Evolutionary conservation across 2,888 invertebrate species (phyloP).

Genomic region (Hyles lineata): DNA sequence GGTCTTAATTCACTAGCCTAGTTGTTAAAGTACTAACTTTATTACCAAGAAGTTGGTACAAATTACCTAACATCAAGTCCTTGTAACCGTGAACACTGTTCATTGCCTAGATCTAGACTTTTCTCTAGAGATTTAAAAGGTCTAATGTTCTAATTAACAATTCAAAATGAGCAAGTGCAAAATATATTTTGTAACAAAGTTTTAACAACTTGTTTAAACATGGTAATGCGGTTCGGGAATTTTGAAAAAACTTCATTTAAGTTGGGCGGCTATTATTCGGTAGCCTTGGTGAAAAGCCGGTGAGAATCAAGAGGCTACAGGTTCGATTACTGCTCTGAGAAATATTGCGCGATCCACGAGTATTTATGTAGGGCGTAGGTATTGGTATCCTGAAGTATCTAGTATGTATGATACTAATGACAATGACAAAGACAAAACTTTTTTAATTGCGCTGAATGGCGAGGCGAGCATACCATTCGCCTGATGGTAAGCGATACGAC

Average conservation of each 20-base stretch:
- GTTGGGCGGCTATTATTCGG: not conserved
- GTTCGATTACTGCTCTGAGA: no score
- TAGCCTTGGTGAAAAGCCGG: no score
- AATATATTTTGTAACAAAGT: not conserved
- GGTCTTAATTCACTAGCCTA: not conserved
- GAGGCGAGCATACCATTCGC: no score
- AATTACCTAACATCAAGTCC: constrained; percentile 4
- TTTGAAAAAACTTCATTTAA: not conserved
- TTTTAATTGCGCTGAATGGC: no score
- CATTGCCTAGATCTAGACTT: constrained; percentile 9
- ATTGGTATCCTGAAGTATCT: no score
- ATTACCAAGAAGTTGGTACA: not conserved
- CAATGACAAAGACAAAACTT: no score
- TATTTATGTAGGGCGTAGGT: no score
- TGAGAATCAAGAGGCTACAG: no score
- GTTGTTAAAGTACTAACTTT: not conserved
- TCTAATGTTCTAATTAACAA: constrained; percentile 10
- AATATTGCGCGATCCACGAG: no score
- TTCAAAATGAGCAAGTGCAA: not conserved
- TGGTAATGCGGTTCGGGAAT: not conserved
- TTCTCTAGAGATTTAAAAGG: not conserved
- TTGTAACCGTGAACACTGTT: not conserved
- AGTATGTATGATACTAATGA: no score
- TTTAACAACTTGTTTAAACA: not conserved
- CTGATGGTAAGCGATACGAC: no score